These are phyloP conservation scores for Trypoxylon attenuatum DNA, from an alignment of 2,888 invertebrate genomes.

Conservation along the genomic window DNA sequence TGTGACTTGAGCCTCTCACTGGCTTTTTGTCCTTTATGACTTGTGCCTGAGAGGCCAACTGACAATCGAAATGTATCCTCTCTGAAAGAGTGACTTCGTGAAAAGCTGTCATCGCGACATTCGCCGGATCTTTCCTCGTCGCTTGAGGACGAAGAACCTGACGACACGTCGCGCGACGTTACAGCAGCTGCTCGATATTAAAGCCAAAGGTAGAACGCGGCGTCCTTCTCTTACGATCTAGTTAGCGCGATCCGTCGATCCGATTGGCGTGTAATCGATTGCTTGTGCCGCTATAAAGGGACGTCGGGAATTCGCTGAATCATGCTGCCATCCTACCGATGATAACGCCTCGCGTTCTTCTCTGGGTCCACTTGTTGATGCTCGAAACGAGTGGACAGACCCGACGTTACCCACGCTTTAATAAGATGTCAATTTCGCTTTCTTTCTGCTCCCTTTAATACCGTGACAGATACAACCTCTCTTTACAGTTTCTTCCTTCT, in stretches of 20 bases:
- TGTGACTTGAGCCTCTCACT: too few species aligned
- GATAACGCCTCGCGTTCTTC: conserved; percentile 41
- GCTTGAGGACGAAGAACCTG: neutral
- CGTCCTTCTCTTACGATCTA: conserved; percentile 44
- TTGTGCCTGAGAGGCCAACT: too few species aligned
- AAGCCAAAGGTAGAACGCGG: too few species aligned
- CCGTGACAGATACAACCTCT: conserved; percentile 17
- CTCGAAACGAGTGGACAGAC: conserved; percentile 4
- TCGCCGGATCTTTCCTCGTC: conserved; percentile 23
- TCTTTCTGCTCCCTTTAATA: conserved; percentile 30
- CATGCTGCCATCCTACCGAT: conserved; percentile 31
- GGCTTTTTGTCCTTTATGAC: too few species aligned
- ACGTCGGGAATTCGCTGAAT: conserved; percentile 52
- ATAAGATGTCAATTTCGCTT: conserved; percentile 48
- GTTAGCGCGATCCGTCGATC: conserved; percentile 54
- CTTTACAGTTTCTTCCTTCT: neutral
- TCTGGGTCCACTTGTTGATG: conserved; percentile 31
- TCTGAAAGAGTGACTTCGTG: conserved; percentile 22
- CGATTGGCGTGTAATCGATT: conserved; percentile 59
- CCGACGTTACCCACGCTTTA: conserved; percentile 39
- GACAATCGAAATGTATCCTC: too few species aligned
- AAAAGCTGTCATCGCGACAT: conserved; percentile 22
- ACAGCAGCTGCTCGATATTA: too few species aligned
- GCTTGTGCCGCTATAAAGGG: conserved; percentile 38
- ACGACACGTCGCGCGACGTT: conserved; percentile 21